Evolutionary conservation across 2,113 vertebrate species (phyloP), one percentile per base, ranked within the genome.

Genomic region (Etheostoma cragini): DNA sequence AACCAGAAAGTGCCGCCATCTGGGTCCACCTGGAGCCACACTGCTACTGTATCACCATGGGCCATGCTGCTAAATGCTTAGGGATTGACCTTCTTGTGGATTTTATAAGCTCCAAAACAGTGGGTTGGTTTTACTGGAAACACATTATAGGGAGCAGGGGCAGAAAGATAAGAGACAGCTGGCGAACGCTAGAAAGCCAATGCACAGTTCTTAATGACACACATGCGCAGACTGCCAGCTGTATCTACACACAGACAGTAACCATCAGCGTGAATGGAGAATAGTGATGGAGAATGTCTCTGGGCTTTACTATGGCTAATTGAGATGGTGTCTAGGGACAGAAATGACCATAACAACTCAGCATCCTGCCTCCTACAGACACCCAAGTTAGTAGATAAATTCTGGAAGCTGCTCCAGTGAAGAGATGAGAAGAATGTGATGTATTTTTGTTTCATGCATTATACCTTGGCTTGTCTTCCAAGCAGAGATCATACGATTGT

Each of bases 211-310:
- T 57, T 72, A 78, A 87, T 69, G 88, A 24, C 76, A 78, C 78
- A 74, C 63, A 65, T 60, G 71, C n/a, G 4, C 54, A 46, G 22
- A 57, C 56, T 63, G 71, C 80, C 57, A 79, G 79, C 77, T 78
- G 76, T 61, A 74, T 76, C 70, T 64, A 82, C 71, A 76, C 88
- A 87, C 83, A 72, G 57, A 87, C 79, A 85, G 74, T 84, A 89
- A 66, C 35, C 68, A 83, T 82, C 65, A 75, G 24, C 1, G 1
- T 50, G 57, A 69, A 80, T 21, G 79, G 74, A 68, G 53, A 46
- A 21, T 10, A 52, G 76, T 33, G 63, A 57, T 64, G 61, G 77
- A 76, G 21, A 21, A 70, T 26, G 54, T 26, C 30, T 70, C 0
- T 53, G 22, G 72, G 76, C 73, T 81, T 67, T 38, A 54, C 12